Base-by-base conservation (phyloP, 1,140 invertebrate genomes). In the Conus ventricosus region DNA sequence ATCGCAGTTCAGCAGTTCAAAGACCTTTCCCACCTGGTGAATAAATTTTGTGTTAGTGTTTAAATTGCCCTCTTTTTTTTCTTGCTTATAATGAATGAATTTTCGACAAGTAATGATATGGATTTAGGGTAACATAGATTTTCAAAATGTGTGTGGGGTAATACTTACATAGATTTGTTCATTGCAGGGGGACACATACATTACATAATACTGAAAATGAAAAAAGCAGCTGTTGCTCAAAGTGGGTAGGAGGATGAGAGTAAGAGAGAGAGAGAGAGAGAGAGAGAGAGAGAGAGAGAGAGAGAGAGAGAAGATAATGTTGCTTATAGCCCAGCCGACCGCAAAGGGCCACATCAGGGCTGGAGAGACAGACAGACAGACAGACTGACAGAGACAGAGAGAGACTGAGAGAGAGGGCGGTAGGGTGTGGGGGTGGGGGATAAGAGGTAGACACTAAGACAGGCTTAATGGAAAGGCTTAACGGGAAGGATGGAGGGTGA, bases 1-100 rank as follows among this genome's bases (percentile, higher is more conserved):
- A 95, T 99, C 99, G 95, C 98, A 98, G 92, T 99, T 99, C 23
- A 99, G 95, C n/a, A 99, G 95, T 95, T 99, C 98, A 96, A 98
- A 99, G 90, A 96, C 96, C 93, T 97, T 97, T 55, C 98, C 97
- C 90, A 97, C 96, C 98, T 99, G n/a, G n/a, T 1, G n/a, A 23
- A 75, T 3, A 75, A 17, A 20, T 75, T 20, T n/a, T 20, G n/a
- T 75, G n/a, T 75, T 67, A 67, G 4, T 67, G 11, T 23, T 15
- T 67, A 13, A 67, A 67, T 13, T 67, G 60, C 60, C 20, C 11
- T 1, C 1, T 13, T 67, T 23, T 67, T 67, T 23, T 23, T 4
- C 1, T 67, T 23, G 20, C 20, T 23, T 67, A 13, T 4, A 23
- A 4, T 23, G 20, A 67, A 67, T 23, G 20, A 13, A 67, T 67